These are phyloP conservation scores for Adelognathus sp. DNA, from an alignment of 2,888 invertebrate genomes.

Conservation along the genomic window DNA sequence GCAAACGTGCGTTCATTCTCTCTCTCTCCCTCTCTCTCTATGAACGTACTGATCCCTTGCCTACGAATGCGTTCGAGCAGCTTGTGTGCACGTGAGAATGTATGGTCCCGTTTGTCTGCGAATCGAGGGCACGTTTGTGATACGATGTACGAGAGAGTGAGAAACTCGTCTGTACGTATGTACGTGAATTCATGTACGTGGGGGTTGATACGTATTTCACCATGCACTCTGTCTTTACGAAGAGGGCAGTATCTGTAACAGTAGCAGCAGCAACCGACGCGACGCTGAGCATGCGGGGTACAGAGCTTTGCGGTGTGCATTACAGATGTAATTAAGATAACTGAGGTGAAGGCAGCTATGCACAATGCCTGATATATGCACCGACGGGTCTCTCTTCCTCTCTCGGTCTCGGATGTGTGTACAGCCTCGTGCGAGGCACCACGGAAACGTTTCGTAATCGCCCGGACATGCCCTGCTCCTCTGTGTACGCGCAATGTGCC, in stretches of 20 bases:
- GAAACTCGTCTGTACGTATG: too few species aligned
- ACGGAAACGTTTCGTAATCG: conserved; percentile 68
- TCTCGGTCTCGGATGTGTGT: too few species aligned
- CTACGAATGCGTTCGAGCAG: neutral
- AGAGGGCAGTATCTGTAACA: conserved; percentile 55
- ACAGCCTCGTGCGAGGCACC: conserved; percentile 3
- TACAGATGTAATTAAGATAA: conserved; percentile 81
- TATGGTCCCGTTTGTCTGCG: conserved; percentile 38
- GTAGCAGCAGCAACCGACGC: conserved; percentile 40
- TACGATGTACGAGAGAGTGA: conserved; percentile 6
- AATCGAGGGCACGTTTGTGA: conserved; percentile 34
- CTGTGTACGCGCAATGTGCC: conserved; percentile 39
- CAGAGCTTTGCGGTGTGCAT: conserved; percentile 75
- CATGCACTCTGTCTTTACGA: conserved; percentile 52
- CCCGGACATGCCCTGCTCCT: conserved; percentile 54
- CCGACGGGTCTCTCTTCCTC: conserved; percentile 68
- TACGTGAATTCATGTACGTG: conserved; percentile 34
- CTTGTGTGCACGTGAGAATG: conserved; percentile 8
- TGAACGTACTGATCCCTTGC: conserved; percentile 7
- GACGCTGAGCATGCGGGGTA: conserved; percentile 52
- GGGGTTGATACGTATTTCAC: neutral
- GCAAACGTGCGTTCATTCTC: conserved; percentile 24
- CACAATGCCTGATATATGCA: conserved; percentile 78
- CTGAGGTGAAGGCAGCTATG: conserved; percentile 79
- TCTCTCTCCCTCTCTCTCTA: too few species aligned